phyloP scores from a whole-genome alignment of 2,888 invertebrate genomes.

The Podotricha telesiphe region DNA sequence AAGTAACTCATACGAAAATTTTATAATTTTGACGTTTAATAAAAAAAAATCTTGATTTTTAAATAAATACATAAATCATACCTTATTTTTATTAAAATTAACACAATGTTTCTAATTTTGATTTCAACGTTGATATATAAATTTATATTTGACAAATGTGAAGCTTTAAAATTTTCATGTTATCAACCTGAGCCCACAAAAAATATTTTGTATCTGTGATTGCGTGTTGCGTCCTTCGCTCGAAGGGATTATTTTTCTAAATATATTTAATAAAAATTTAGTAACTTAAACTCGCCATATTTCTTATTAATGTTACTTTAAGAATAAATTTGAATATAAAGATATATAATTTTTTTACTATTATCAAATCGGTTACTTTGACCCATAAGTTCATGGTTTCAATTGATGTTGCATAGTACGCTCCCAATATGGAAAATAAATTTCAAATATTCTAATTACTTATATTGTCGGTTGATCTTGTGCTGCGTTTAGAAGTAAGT shows the following conservation, averaged over 20 bases:
- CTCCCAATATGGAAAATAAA: slow-evolving; percentile 70
- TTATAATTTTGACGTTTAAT: background rate
- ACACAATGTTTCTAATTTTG: too few relatives aligned
- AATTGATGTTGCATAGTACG: slow-evolving; percentile 68
- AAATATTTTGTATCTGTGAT: slow-evolving; percentile 60
- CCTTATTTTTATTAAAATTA: background rate
- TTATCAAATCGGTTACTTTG: slow-evolving; percentile 61
- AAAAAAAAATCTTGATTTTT: background rate
- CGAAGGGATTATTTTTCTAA: slow-evolving; percentile 50
- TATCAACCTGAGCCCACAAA: background rate
- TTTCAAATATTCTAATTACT: slow-evolving; percentile 58
- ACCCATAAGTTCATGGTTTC: slow-evolving; percentile 74
- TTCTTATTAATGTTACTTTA: slow-evolving; percentile 27
- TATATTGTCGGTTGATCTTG: slow-evolving; percentile 35
- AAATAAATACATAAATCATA: background rate
- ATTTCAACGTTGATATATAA: background rate
- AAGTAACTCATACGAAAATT: background rate
- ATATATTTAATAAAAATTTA: slow-evolving; percentile 40
- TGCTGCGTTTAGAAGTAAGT: slow-evolving; percentile 40
- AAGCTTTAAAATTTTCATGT: background rate
- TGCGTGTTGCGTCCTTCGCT: slow-evolving; percentile 72
- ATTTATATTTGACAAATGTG: background rate
- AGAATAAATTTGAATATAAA: slow-evolving; percentile 25
- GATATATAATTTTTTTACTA: slow-evolving; percentile 42
- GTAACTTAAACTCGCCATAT: slow-evolving; percentile 32